phyloP scores from a whole-genome alignment of 2,113 vertebrate species.

The Meles meles region DNA sequence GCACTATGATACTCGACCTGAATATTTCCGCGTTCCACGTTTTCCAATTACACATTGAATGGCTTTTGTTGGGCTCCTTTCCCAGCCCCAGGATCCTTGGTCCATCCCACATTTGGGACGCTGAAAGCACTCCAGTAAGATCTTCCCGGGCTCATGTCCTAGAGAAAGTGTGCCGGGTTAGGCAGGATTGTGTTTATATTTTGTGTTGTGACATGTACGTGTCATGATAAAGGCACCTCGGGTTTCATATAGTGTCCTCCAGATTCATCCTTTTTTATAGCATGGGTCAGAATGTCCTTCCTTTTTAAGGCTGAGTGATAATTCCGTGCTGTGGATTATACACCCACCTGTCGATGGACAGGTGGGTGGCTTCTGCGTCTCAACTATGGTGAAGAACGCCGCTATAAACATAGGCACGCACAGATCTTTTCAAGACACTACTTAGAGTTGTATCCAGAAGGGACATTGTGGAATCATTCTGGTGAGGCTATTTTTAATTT shows the following conservation, averaged over 20 bases:
- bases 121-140: not conserved
- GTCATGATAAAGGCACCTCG: not conserved
- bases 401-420: not conserved
- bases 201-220: not conserved
- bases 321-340: fast-evolving
- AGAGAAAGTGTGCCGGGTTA: not conserved
- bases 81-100: too few species aligned
- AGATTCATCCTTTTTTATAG: too few species aligned
- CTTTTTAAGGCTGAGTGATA: too few species aligned
- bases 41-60: too few species aligned
- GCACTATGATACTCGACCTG: too few species aligned
- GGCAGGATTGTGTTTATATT: not conserved
- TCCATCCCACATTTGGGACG: not conserved
- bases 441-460: not conserved
- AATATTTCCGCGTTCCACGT: not conserved
- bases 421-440: not conserved
- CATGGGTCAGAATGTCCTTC: not conserved
- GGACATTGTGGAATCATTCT: too few species aligned
- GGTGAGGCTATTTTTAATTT: not conserved
- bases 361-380: not conserved
- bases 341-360: not conserved
- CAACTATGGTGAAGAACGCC: fast-evolving
- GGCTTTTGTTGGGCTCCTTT: not conserved
- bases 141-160: not conserved
- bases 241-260: not conserved